Conservation (phyloP, 37 sponge, comb jelly and placozoan genomes). For the Oopsacas minuta region DNA sequence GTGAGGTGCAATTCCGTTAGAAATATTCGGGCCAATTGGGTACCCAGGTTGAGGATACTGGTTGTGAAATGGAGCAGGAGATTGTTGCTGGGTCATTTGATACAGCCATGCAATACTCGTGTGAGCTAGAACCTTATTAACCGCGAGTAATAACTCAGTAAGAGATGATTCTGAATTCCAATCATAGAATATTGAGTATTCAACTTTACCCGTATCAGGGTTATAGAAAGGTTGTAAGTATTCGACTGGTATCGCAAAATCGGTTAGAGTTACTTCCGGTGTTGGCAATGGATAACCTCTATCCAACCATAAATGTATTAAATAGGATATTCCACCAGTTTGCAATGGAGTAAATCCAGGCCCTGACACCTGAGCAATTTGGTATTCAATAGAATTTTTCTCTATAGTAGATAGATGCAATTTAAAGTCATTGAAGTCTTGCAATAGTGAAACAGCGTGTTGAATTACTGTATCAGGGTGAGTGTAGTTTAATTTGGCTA, state of each 20-base stretch:
- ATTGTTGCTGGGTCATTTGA: neutral
- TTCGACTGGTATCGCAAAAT: neutral
- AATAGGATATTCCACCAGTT: neutral
- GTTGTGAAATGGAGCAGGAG: neutral
- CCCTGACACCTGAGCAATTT: neutral
- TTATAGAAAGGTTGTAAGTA: slow-evolving; percentile 6
- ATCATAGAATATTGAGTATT: neutral
- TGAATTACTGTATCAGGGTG: neutral
- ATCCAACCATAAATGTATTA: slow-evolving; percentile 12
- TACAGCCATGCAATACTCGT: neutral
- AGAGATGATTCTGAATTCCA: neutral
- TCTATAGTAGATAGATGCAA: neutral
- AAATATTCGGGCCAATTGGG: neutral
- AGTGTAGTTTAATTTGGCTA: neutral
- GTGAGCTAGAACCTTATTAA: neutral
- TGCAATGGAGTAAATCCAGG: neutral
- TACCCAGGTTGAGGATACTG: neutral
- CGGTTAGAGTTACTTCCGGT: neutral
- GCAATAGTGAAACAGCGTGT: neutral
- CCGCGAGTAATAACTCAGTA: neutral
- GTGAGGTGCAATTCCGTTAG: neutral
- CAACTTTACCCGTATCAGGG: neutral
- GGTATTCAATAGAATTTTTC: neutral
- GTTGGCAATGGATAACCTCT: neutral
- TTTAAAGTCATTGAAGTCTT: neutral